phyloP scores from a whole-genome alignment of 2,888 invertebrate genomes.

The Tipula helvola region DNA sequence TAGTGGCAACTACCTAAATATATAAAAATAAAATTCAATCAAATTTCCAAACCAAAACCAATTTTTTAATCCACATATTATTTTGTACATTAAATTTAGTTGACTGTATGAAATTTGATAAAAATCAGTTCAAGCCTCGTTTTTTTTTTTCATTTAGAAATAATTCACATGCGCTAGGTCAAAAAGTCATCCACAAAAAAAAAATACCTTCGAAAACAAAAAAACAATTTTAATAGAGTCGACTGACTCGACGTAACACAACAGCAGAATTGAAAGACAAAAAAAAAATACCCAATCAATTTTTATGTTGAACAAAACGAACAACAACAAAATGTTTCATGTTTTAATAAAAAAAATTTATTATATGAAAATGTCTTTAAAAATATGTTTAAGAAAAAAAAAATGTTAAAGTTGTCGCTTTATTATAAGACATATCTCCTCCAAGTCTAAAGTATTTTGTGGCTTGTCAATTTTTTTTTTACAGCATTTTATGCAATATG shows the following conservation, averaged over 20 bases:
- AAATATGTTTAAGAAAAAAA: neutral
- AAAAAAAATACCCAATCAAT: neutral
- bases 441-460: neutral
- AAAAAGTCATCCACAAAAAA: neutral
- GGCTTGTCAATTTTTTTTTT: neutral
- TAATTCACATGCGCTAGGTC: slow-evolving; percentile 4
- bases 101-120: neutral
- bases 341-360: neutral
- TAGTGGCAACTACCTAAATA: neutral
- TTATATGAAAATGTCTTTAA: neutral
- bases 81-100: neutral
- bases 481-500: neutral
- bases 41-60: neutral
- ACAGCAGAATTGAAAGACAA: neutral
- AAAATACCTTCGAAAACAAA: neutral
- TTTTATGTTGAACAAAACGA: neutral
- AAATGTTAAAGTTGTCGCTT: neutral
- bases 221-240: neutral
- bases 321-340: neutral
- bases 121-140: neutral
- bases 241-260: neutral
- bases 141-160: neutral
- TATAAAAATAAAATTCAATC: neutral
- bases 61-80: neutral
- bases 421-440: neutral